Evolutionary conservation across 2,797 vertebrate genomes (phyloP), one percentile per base, ranked within the genome.

Genomic region (Mus spretus): DNA sequence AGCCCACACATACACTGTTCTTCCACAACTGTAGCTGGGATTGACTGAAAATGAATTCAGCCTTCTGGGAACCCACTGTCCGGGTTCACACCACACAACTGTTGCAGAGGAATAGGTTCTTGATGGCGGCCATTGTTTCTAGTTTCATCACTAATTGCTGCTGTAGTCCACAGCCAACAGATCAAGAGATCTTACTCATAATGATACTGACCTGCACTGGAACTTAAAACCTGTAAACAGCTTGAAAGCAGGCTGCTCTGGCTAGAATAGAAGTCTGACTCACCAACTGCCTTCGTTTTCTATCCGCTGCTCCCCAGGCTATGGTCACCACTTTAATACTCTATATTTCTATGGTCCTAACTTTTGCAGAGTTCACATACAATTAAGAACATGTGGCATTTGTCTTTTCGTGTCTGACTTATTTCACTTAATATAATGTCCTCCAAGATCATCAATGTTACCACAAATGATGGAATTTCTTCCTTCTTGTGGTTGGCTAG

Each of bases 131-230:
- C 67, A 40, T 50, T 81, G 20, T 47, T 91, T 90, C 91, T 34
- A n/a, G 24, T 74, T 77, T 95, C 37, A 82, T 7, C 67, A 95
- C 47, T 67, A 86, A 59, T 65, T 80, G 91, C 26, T 91, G n/a
- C 80, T 89, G 67, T 28, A 55, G 12, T 6, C 75, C 59, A 86
- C 0, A 91, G 75, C 40, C 77, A 88, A 72, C 31, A 40, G 70
- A 67, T 26, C 40, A 7, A 12, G 34, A 47, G 67, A 10, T 83
- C 12, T 77, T 91, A 26, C 26, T 96, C 34, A 26, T 72, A n/a
- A 82, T 22, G 40, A 72, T 0, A 44, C 14, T 8, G 40, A 47
- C 44, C 17, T 83, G 50, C 57, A 50, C 31, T 57, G 81, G 87
- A 85, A 50, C 59, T 82, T 94, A 93, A 90, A 88, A 28, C 28